Percentiles rank a stretch among this genome's conserved stretches.
Conservation (phyloP, 2,797 vertebrate species). For the Gouania willdenowi region DNA sequence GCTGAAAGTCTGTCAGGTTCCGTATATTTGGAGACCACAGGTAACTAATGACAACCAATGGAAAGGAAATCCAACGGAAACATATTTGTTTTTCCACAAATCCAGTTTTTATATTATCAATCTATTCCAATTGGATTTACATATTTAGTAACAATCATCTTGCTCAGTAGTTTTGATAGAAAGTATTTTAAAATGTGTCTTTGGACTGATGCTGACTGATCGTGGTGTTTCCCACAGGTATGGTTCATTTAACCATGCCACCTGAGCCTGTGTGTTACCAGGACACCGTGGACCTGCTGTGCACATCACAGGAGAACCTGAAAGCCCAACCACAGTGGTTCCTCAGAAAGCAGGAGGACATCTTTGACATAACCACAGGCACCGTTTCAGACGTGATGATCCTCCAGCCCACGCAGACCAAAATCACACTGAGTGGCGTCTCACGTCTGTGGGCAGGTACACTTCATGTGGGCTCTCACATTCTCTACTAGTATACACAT, state of each 20-base stretch:
- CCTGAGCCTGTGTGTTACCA: accelerated
- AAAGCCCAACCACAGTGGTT: accelerated
- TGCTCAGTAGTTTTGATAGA: too few species aligned
- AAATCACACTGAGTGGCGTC: accelerated
- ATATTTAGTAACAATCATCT: too few species aligned
- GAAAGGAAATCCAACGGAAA: too few species aligned
- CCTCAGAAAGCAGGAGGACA: accelerated
- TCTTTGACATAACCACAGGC: constrained; percentile 21
- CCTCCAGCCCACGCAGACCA: accelerated
- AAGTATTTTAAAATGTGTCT: too few species aligned
- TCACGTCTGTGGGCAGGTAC: constrained; percentile 61
- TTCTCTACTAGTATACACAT: neutral
- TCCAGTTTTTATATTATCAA: too few species aligned
- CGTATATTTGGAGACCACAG: constrained; percentile 15
- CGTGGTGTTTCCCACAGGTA: too few species aligned
- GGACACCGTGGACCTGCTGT: accelerated
- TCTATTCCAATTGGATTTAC: too few species aligned
- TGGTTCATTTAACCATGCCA: neutral
- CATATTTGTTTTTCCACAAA: too few species aligned
- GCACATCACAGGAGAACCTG: accelerated
- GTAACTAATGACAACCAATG: too few species aligned
- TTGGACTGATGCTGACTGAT: too few species aligned
- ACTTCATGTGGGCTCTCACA: neutral
- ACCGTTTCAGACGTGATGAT: accelerated
- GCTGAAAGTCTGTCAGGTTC: accelerated